A percentile compares a stretch with the other conserved stretches of the same genome.
Conservation (phyloP, 2,113 vertebrate species). For the Aldabrachelys gigantea region DNA sequence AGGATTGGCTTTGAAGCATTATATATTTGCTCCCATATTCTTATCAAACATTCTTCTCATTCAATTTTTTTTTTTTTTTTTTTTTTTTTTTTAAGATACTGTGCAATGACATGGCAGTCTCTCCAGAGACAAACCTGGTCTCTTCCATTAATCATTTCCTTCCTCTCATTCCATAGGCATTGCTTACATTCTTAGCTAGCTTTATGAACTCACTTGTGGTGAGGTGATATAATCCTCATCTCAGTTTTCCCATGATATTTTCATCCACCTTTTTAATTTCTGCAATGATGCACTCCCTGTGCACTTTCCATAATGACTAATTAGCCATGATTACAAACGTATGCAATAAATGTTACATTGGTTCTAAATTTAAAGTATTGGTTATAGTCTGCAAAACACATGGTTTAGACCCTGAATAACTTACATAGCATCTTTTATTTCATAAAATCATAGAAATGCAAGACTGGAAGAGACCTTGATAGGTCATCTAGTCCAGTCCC, state of each 20-base stretch:
- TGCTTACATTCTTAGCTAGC: neutral
- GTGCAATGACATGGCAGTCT: rapidly evolving
- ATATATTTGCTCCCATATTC: rapidly evolving
- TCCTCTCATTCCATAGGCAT: neutral
- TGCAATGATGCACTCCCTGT: neutral
- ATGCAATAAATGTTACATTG: constrained; percentile 23
- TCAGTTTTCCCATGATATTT: neutral
- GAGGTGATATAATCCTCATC: rapidly evolving
- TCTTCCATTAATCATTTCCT: neutral
- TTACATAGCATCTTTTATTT: neutral
- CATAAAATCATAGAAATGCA: neutral
- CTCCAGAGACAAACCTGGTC: neutral
- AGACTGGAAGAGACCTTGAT: neutral
- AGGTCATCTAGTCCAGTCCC: neutral
- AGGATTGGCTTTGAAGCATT: neutral
- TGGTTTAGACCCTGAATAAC: neutral
- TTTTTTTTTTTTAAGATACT: rapidly evolving
- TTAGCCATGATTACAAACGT: neutral
- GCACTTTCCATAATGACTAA: constrained; percentile 17
- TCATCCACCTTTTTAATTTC: neutral
- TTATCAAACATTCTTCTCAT: neutral
- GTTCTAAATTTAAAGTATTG: constrained; percentile 5
- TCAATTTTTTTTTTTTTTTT: no score
- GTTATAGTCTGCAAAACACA: neutral
- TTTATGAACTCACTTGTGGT: neutral